Percentiles rank a stretch among this genome's conserved stretches.
Conservation (phyloP, 2,888 invertebrate genomes). For the Pinctada fucata region DNA sequence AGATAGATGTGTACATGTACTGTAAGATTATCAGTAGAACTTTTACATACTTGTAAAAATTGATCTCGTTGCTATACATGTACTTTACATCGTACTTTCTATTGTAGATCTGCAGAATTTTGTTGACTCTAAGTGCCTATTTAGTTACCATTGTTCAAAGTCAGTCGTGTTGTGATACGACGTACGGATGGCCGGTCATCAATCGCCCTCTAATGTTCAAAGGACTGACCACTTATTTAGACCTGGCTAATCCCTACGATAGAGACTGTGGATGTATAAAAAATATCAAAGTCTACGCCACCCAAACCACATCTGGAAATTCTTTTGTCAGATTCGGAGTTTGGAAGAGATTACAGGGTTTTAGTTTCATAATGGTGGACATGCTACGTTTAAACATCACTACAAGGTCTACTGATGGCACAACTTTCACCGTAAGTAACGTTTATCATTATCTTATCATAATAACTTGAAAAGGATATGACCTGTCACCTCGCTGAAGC, state of each 20-base stretch:
- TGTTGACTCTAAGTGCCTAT: too few relatives aligned
- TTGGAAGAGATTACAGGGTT: background rate
- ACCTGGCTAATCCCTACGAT: background rate
- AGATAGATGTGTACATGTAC: too few relatives aligned
- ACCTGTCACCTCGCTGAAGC: too few relatives aligned
- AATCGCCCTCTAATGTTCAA: background rate
- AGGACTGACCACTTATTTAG: background rate
- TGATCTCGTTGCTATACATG: too few relatives aligned
- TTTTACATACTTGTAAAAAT: too few relatives aligned
- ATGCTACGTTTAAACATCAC: background rate
- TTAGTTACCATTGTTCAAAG: too few relatives aligned
- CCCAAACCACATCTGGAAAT: background rate
- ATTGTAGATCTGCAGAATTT: too few relatives aligned
- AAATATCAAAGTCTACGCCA: background rate
- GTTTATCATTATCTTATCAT: background rate
- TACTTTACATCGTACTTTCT: too few relatives aligned
- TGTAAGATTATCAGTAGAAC: too few relatives aligned
- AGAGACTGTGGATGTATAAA: background rate
- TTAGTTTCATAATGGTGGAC: background rate
- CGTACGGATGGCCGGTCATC: background rate
- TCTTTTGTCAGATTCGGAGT: background rate
- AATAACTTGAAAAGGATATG: too few relatives aligned
- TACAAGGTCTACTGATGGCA: background rate
- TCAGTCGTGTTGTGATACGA: background rate
- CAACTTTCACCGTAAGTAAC: background rate